Base-by-base conservation (phyloP, 2,888 invertebrate genomes). In the Euplagia quadripunctaria region DNA sequence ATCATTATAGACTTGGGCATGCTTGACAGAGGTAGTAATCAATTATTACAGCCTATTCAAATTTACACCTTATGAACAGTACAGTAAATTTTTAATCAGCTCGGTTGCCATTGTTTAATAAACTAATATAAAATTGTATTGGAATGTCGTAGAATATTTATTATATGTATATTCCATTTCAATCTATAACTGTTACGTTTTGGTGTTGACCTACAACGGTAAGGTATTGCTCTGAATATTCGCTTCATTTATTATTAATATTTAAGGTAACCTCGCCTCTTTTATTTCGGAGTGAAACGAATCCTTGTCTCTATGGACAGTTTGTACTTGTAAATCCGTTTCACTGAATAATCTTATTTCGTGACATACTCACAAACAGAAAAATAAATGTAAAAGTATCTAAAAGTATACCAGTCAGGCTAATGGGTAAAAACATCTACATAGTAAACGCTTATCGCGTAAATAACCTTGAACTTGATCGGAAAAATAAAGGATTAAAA, bases 41-140 rank as follows among this genome's bases (percentile, higher is more conserved):
- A 31, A 31, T 31, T 51, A 49, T 66, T 16, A 31, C n/a, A 31
- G 31, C 20, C 31, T 16, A 41, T 12, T 51, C 51, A 51, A 51
- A 51, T 66, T 14, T 66, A 66, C 31, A 41, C 51, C 11, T 16
- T 66, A 49, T 51, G 31, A 66, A 66, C 17, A 66, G 5, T 9
- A 31, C 0, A 49, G 31, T 51, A 66, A 31, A 16, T 14, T 49
- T 16, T 20, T 49, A 73, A 80, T 74, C 49, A 73, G 41, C 52
- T 71, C 70, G 68, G 61, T 43, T 68, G 14, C 49, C 51, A 42
- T 16, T 61, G 41, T 41, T n/a, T 82, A 58, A 73, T 78, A 63
- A 8, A 78, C 67, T 74, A 78, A 77, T 82, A n/a, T 42, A 76
- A 7, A 61, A 55, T 64, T 51, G 49, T 51, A 68, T 63, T 68